Evolutionary conservation across 2,797 vertebrate genomes (phyloP).

Genomic region (Parauchenoglanis punctatus): DNA sequence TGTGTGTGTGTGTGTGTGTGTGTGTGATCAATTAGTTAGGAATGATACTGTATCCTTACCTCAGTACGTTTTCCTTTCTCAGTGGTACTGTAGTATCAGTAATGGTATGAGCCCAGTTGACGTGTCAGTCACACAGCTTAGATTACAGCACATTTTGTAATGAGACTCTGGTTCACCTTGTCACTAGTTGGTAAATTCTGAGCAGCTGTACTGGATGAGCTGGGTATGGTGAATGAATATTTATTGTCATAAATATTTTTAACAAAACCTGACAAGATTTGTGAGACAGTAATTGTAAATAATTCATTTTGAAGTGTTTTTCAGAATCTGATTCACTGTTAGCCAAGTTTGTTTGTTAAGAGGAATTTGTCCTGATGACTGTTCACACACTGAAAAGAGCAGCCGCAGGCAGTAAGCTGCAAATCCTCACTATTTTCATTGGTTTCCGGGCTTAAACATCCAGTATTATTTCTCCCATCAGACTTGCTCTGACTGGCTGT

Average conservation of each 20-base stretch:
- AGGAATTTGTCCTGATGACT: not conserved
- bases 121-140: conserved; percentile 41
- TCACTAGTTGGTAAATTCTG: conserved; percentile 19
- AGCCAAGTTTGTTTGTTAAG: not conserved
- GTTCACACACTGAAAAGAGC: not conserved
- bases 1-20: conserved; percentile 14
- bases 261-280: not conserved
- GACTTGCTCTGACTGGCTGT: not conserved
- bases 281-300: not conserved
- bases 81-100: conserved; percentile 34
- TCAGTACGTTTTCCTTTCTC: conserved; percentile 22
- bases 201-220: conserved; percentile 13
- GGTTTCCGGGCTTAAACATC: not conserved
- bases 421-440: not conserved
- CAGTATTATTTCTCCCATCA: not conserved
- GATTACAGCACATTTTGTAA: conserved; percentile 56
- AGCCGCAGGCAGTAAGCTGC: no score
- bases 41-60: conserved; percentile 12
- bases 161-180: conserved; percentile 47
- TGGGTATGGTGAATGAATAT: not conserved
- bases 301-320: not conserved
- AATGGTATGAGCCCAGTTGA: conserved; percentile 33
- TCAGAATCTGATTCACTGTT: not conserved
- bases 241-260: not conserved
- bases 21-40: conserved; percentile 8